Evolutionary conservation across 1,140 invertebrate genomes (phyloP).

Genomic region (Propsilocerus akamusi): DNA sequence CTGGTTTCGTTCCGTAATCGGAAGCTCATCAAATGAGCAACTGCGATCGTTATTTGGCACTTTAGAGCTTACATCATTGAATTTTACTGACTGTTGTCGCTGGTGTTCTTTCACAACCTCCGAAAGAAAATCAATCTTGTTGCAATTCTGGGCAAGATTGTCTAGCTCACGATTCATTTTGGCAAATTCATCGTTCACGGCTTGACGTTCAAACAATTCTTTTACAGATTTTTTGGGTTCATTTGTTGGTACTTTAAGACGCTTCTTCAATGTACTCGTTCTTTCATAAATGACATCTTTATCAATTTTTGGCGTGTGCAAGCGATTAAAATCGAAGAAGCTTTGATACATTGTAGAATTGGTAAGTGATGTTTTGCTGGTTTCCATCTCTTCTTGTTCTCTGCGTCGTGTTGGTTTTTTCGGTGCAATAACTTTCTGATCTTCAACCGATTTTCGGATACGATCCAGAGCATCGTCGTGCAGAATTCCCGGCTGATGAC

Average conservation of each 20-base stretch:
- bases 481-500: neutral
- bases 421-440: neutral
- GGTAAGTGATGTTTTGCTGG: too few relatives aligned
- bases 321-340: neutral
- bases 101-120: slow-evolving; percentile 34
- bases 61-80: neutral
- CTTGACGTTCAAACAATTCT: neutral
- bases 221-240: neutral
- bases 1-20: neutral
- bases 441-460: neutral
- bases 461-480: neutral
- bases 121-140: slow-evolving; percentile 13
- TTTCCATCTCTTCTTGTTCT: neutral
- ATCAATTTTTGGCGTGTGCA: neutral
- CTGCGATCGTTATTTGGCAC: neutral
- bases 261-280: slow-evolving; percentile 3
- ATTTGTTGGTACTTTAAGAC: neutral
- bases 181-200: neutral
- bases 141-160: neutral
- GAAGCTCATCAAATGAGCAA: neutral
- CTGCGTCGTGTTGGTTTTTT: neutral
- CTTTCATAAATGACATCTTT: slow-evolving; percentile 1
- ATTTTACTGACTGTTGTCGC: neutral
- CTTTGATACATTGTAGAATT: neutral
- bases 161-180: neutral